Evolutionary conservation across 2,888 invertebrate species (phyloP), one percentile per base, ranked within the genome.

Genomic region (Drosophila mettleri): DNA sequence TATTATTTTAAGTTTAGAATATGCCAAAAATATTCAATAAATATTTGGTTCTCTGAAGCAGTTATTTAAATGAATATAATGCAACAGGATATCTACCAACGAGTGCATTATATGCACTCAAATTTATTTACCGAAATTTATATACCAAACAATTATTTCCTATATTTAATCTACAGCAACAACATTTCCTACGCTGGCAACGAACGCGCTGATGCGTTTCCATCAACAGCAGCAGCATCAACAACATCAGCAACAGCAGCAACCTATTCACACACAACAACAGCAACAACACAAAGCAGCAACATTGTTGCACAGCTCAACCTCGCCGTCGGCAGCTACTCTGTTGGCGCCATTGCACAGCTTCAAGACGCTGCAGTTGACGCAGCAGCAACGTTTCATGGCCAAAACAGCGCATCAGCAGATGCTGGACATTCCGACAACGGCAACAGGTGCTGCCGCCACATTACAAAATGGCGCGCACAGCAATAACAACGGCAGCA

Each of bases 271-370:
- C 14, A 65, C 74, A 3, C 72, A 73, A 18, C 81, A 82, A 22
- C 74, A 68, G 41, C 80, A 73, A 46, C 54, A 49, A 12, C 68
- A 48, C 45, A 85, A 81, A 22, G 51, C 70, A n/a, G 52, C 71
- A 48, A 69, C 77, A 52, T 65, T 84, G 78, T 45, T 83, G 78
- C 54, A 69, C 67, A 43, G 67, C 78, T 38, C 79, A 76, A 58
- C 82, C 39, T 45, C 43, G 9, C 2, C 43, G 9, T 43, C 43
- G 2, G 20, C 41, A 3, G 22, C 41, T n/a, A 71, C 89, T 22
- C 59, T 91, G 54, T 77, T 91, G 81, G 84, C 84, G 77, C 90
- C 91, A 1, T 63, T 91, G 24, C 88, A 88, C 55, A 80, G 86
- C 18, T 67, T 91, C 3, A 91, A 91, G 69, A 79, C 88, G n/a